Base-by-base conservation (phyloP, 2,888 invertebrate species). In the Mythimna loreyi region DNA sequence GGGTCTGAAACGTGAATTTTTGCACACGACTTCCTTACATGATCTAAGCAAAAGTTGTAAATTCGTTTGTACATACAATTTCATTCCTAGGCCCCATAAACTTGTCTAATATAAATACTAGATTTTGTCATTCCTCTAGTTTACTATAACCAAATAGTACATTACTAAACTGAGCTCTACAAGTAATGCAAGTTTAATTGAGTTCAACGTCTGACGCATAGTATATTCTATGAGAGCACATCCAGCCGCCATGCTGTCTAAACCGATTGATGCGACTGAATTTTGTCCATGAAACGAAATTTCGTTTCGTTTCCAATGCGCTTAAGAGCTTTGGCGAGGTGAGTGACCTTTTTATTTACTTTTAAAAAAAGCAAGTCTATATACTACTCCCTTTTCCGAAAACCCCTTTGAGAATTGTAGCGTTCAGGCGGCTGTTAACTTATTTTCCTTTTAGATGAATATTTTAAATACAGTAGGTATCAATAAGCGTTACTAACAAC, bases 211-310 rank as follows among this genome's bases (percentile, higher is more conserved):
- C 63, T 74, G 67, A 52, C 23, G 59, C 50, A 61, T 36, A 40
- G 11, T 71, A 72, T 87, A 86, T 59, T 90, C 88, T 89, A 76
- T 90, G 88, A 52, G 60, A 68, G 53, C 86, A 90, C 89, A 86
- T 87, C 85, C 85, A 90, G 86, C 89, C 90, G 61, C 72, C 67
- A 59, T 84, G 84, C 87, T 86, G 89, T 90, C 91, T 90, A 89
- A 92, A 88, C 88, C 93, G 90, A 93, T 92, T 91, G 92, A 92
- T 92, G 92, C 91, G 87, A 73, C 88, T 86, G 87, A 90, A 90
- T 89, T 88, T 84, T 83, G 85, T 82, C 84, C 84, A 84, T 82
- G 81, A 86, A 90, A 86, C 84, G 83, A 87, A 84, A 89, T 90
- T 89, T 84, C 86, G 84, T 90, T 88, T 81, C 86, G 83, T 82